Evolutionary conservation across 2,113 vertebrate genomes (phyloP).

Genomic region (Nothobranchius furzeri): DNA sequence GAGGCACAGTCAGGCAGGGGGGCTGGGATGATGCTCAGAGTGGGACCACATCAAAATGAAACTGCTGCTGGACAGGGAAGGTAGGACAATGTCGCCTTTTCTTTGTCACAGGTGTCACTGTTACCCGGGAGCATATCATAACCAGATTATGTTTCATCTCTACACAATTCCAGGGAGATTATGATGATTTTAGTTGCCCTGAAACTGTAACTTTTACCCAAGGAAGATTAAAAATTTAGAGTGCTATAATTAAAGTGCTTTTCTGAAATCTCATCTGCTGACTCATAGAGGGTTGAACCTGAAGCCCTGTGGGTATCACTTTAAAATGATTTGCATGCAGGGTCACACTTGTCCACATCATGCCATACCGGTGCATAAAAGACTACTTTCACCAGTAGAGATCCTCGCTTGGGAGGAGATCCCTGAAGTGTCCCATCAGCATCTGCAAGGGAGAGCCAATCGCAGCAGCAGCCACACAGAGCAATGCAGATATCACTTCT

Average conservation of each 20-base stretch:
- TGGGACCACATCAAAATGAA: constrained; percentile 16
- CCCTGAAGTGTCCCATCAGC: constrained; percentile 60
- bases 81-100: constrained; percentile 23
- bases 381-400: constrained; percentile 30
- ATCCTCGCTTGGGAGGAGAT: constrained; percentile 27
- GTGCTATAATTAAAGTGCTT: no score
- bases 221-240: neutral
- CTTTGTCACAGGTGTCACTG: neutral
- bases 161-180: constrained; percentile 12
- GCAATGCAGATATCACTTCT: constrained; percentile 37
- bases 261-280: constrained; percentile 23
- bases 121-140: neutral
- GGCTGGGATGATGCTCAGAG: constrained; percentile 26
- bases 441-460: constrained; percentile 50
- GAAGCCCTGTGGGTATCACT: constrained; percentile 18
- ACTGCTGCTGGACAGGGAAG: constrained; percentile 25
- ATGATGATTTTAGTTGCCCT: neutral
- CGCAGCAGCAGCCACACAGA: constrained; percentile 40
- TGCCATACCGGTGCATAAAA: constrained; percentile 14
- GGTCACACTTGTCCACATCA: constrained; percentile 47
- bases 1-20: neutral
- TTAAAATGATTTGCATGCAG: neutral
- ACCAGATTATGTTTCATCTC: constrained; percentile 20
- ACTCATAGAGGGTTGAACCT: constrained; percentile 35
- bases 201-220: constrained; percentile 15